These are phyloP conservation scores for Choristoneura fumiferana DNA, from an alignment of 1,140 invertebrate species.

Conservation along the genomic window DNA sequence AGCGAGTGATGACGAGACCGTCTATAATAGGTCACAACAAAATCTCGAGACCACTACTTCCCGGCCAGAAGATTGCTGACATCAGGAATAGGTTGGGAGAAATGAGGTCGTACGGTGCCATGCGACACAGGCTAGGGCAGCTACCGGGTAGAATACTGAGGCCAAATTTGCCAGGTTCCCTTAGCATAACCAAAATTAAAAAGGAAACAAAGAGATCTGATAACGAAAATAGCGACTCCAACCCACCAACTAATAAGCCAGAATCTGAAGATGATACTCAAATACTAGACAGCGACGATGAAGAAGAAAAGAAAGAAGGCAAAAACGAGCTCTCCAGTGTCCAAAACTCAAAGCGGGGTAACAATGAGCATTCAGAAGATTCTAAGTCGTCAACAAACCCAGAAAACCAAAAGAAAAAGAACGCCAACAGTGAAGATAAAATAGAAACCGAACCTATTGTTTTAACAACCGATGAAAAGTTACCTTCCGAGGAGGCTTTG, in stretches of 20 bases:
- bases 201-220: slow-evolving; percentile 51
- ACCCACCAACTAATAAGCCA: slow-evolving; percentile 30
- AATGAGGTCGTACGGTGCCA: slow-evolving; percentile 43
- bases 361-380: slow-evolving; percentile 25
- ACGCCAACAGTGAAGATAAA: slow-evolving; percentile 26
- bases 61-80: slow-evolving; percentile 66
- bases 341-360: not conserved
- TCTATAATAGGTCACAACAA: slow-evolving; percentile 55
- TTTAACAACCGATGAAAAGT: slow-evolving; percentile 68
- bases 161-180: slow-evolving; percentile 57
- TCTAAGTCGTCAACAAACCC: slow-evolving; percentile 34
- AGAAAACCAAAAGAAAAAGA: slow-evolving; percentile 35
- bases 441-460: slow-evolving; percentile 42
- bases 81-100: slow-evolving; percentile 61
- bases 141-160: slow-evolving; percentile 43
- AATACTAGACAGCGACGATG: slow-evolving; percentile 67
- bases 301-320: slow-evolving; percentile 30
- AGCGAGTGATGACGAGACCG: slow-evolving; percentile 58
- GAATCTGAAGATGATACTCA: slow-evolving; percentile 60
- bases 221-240: slow-evolving; percentile 36
- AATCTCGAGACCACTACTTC: slow-evolving; percentile 51
- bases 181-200: slow-evolving; percentile 68
- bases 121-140: slow-evolving; percentile 44
- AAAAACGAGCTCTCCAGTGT: not conserved
- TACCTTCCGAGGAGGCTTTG: slow-evolving; percentile 64